These are phyloP conservation scores for Sphenopsis melanotis DNA, from an alignment of 2,797 vertebrate species.

Conservation along the genomic window DNA sequence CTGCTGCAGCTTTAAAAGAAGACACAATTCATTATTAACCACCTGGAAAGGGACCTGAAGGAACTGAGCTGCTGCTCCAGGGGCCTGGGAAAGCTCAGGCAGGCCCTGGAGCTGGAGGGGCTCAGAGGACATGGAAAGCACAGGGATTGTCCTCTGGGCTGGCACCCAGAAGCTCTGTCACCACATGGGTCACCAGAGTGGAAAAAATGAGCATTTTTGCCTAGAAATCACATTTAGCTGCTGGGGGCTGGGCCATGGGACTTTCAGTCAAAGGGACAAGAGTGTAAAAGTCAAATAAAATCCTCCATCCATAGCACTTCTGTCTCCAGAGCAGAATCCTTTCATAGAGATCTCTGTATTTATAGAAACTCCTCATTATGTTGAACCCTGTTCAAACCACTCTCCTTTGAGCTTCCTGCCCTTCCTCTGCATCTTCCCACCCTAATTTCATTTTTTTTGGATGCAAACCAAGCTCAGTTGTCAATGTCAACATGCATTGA, in stretches of 20 bases:
- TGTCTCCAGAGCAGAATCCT: not conserved
- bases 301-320: not conserved
- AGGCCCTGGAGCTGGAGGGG: not conserved
- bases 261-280: not conserved
- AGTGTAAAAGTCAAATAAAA: fast-evolving
- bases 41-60: not conserved
- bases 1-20: not conserved
- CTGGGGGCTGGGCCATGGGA: not conserved
- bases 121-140: fast-evolving
- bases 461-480: not conserved
- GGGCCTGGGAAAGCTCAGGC: not conserved
- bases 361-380: not conserved
- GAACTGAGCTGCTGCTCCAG: fast-evolving
- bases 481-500: fast-evolving
- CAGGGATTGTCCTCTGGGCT: fast-evolving
- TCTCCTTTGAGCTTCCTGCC: not conserved
- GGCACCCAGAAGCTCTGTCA: not conserved
- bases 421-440: not conserved
- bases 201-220: not conserved
- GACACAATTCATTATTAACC: not conserved
- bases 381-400: fast-evolving
- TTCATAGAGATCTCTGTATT: fast-evolving
- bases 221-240: not conserved
- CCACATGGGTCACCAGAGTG: fast-evolving
- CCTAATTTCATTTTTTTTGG: not conserved